Percentiles rank a stretch among this genome's conserved stretches.
phyloP scores from a whole-genome alignment of 35 echinoderm and acorn worm species.

The Eucidaris tribuloides region DNA sequence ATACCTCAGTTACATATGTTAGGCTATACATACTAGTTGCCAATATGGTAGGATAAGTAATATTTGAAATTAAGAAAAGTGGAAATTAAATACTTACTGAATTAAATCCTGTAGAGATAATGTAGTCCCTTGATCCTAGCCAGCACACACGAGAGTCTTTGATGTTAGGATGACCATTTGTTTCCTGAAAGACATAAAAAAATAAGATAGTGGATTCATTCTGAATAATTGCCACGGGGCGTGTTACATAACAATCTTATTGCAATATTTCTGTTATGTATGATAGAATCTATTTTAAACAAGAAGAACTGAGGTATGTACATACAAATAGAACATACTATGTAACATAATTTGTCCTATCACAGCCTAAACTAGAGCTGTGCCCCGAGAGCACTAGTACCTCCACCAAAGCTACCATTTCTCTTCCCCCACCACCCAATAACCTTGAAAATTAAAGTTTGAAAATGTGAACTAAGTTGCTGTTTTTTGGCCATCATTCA shows the following conservation, averaged over 20 bases:
- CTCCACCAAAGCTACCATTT: no score
- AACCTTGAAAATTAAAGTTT: no score
- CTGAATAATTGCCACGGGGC: neutral
- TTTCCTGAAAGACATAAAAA: constrained; percentile 59
- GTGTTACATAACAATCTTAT: neutral
- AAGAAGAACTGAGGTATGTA: neutral
- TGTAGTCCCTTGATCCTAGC: constrained; percentile 75
- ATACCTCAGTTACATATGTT: no score
- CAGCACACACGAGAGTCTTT: constrained; percentile 93
- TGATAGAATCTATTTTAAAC: neutral
- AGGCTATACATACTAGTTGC: neutral
- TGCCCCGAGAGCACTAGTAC: no score
- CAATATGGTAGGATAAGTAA: neutral
- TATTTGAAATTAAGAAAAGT: neutral
- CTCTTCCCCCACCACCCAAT: no score
- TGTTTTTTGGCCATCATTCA: no score
- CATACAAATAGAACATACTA: neutral
- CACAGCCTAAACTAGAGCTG: no score
- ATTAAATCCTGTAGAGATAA: constrained; percentile 80
- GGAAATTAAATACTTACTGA: constrained; percentile 33
- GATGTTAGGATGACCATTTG: constrained; percentile 69
- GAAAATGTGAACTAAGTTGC: no score
- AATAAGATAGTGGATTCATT: neutral
- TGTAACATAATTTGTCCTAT: neutral
- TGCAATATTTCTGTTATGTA: neutral